Evolutionary conservation across 2,888 invertebrate species (phyloP).

Genomic region (Ichneumoninae sp.): DNA sequence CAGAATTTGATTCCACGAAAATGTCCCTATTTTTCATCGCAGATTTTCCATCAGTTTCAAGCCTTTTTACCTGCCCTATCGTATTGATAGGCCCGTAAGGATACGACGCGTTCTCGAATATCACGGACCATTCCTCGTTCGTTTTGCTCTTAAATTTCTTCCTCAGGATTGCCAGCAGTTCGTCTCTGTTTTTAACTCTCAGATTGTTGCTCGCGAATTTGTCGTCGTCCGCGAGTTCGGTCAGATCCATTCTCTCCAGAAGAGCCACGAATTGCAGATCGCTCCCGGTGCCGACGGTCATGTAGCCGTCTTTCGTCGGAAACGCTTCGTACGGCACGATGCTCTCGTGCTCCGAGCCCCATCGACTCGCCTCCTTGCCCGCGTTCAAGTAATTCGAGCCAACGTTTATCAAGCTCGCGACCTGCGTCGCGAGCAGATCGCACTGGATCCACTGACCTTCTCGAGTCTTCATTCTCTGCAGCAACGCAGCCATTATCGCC

Average conservation of each 20-base stretch:
- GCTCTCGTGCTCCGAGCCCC: slow-evolving; percentile 97
- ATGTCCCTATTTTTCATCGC: background rate
- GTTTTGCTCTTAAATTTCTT: slow-evolving; percentile 87
- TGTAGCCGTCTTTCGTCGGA: slow-evolving; percentile 91
- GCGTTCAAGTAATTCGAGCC: slow-evolving; percentile 96
- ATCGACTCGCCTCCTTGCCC: slow-evolving; percentile 90
- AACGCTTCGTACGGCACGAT: slow-evolving; percentile 98
- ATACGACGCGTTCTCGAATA: slow-evolving; percentile 91
- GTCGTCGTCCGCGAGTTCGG: slow-evolving; percentile 87
- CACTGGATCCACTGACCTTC: slow-evolving; percentile 97
- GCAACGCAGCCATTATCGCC: slow-evolving; percentile 95
- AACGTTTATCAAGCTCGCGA: slow-evolving; percentile 94
- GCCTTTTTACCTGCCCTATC: slow-evolving; percentile 87
- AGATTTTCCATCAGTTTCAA: slow-evolving; percentile 2
- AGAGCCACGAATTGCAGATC: slow-evolving; percentile 92
- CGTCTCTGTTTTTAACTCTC: slow-evolving; percentile 91
- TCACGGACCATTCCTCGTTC: slow-evolving; percentile 90
- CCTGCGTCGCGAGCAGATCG: slow-evolving; percentile 96
- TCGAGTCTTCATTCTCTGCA: slow-evolving; percentile 91
- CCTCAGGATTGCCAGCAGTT: slow-evolving; percentile 88
- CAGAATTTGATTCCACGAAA: background rate
- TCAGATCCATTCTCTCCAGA: slow-evolving; percentile 87
- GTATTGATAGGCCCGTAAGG: slow-evolving; percentile 96
- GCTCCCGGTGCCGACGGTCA: slow-evolving; percentile 95
- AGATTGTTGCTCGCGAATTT: slow-evolving; percentile 90